Conservation (phyloP, 2,888 invertebrate genomes). For the Tetanocera ferruginea region DNA sequence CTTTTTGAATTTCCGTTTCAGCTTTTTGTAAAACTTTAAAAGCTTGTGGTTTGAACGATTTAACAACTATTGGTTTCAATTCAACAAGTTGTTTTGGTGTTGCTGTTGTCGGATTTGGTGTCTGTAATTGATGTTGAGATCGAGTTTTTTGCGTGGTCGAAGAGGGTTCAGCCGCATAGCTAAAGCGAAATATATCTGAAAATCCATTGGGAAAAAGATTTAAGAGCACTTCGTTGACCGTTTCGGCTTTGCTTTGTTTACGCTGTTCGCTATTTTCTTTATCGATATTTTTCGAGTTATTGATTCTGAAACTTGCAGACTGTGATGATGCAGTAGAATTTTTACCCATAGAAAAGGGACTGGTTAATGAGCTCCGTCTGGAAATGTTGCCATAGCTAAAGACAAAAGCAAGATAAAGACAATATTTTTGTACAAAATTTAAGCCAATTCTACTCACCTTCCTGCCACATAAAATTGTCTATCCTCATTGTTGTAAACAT, state of each 20-base stretch:
- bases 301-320: too few species aligned
- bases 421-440: neutral
- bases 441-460: too few species aligned
- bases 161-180: slow-evolving; percentile 51
- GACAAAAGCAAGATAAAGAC: neutral
- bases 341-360: neutral
- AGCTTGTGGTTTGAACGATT: neutral
- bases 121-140: neutral
- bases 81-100: neutral
- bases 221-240: slow-evolving; percentile 62
- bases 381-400: neutral
- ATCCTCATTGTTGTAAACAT: too few species aligned
- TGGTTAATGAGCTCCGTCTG: neutral
- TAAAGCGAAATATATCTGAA: slow-evolving; percentile 64
- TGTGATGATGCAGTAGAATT: neutral
- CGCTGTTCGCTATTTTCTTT: neutral
- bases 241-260: slow-evolving; percentile 50
- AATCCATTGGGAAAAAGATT: slow-evolving; percentile 65
- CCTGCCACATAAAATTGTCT: too few species aligned
- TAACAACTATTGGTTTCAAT: neutral
- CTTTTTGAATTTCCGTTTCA: neutral
- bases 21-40: neutral
- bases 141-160: slow-evolving; percentile 24
- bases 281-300: too few species aligned
- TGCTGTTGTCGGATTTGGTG: neutral